Evolutionary conservation across 2,888 invertebrate genomes (phyloP).

Genomic region (Masnerella sp.): DNA sequence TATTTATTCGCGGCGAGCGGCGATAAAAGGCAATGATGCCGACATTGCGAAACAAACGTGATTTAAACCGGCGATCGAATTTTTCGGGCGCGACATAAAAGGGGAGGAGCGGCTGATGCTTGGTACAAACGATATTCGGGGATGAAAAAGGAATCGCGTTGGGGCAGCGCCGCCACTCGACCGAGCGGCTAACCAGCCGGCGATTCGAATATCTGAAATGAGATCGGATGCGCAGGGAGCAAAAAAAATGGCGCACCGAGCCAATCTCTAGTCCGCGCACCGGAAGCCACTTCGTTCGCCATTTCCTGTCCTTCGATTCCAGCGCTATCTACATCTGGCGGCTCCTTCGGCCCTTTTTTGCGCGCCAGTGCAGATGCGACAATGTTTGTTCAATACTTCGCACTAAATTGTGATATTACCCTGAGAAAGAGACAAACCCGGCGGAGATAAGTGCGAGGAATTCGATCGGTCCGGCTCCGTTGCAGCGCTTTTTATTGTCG

Average conservation of each 20-base stretch:
- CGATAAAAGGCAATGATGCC: conserved; percentile 56
- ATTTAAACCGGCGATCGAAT: conserved; percentile 64
- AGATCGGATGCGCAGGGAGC: conserved; percentile 52
- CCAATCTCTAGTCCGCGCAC: conserved; percentile 51
- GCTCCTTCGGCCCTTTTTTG: conserved; percentile 43
- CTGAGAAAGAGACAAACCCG: conserved; percentile 55
- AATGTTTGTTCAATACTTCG: conserved; percentile 58
- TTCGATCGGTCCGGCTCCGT: conserved; percentile 42
- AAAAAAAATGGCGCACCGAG: conserved; percentile 51
- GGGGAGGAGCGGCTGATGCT: conserved; percentile 62
- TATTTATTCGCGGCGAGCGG: no score
- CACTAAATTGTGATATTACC: conserved; percentile 57
- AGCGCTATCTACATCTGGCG: conserved; percentile 49
- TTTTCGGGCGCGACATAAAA: conserved; percentile 64
- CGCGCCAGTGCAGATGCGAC: conserved; percentile 50
- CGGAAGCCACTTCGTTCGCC: conserved; percentile 57
- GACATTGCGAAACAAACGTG: conserved; percentile 65
- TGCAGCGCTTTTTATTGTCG: conserved; percentile 50
- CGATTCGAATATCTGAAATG: conserved; percentile 59
- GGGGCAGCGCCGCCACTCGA: conserved; percentile 46
- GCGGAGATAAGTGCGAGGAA: conserved; percentile 63
- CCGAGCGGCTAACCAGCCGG: conserved; percentile 49
- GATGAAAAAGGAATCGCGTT: conserved; percentile 52
- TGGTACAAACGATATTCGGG: conserved; percentile 45
- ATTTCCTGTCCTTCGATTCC: conserved; percentile 57